Evolutionary conservation across 1,140 invertebrate species (phyloP).

Genomic region (Samia ricini): DNA sequence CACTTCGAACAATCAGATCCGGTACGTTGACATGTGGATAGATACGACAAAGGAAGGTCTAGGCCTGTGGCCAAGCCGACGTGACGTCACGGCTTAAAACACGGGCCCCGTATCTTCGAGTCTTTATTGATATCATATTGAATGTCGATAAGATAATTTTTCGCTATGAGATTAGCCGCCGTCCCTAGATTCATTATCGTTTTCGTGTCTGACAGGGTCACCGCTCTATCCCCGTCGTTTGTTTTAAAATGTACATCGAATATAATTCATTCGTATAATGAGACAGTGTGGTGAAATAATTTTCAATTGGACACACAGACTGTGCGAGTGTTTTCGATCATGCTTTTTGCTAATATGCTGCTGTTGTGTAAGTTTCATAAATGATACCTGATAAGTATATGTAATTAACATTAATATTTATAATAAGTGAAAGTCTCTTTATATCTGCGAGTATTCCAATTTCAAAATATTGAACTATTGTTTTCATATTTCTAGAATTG

Average conservation of each 20-base stretch:
- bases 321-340: constrained; percentile 38
- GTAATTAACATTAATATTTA: too few relatives aligned
- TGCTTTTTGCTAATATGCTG: constrained; percentile 30
- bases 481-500: too few relatives aligned
- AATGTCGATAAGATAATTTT: constrained; percentile 58
- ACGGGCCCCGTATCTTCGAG: constrained; percentile 19
- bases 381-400: neutral
- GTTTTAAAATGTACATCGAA: neutral
- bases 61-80: constrained; percentile 20
- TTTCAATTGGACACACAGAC: constrained; percentile 31
- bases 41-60: constrained; percentile 40
- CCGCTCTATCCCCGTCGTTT: neutral
- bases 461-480: too few relatives aligned
- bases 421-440: too few relatives aligned
- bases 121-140: constrained; percentile 65
- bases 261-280: constrained; percentile 17
- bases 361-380: constrained; percentile 28
- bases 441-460: too few relatives aligned
- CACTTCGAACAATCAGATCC: neutral
- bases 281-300: constrained; percentile 29
- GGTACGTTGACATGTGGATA: neutral
- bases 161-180: constrained; percentile 38
- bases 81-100: constrained; percentile 17
- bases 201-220: constrained; percentile 20
- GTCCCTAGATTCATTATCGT: constrained; percentile 28